Percentiles rank a stretch among this genome's conserved stretches.
Evolutionary conservation across 2,113 vertebrate genomes (phyloP).

Genomic region (Notarius quadriscutis): DNA sequence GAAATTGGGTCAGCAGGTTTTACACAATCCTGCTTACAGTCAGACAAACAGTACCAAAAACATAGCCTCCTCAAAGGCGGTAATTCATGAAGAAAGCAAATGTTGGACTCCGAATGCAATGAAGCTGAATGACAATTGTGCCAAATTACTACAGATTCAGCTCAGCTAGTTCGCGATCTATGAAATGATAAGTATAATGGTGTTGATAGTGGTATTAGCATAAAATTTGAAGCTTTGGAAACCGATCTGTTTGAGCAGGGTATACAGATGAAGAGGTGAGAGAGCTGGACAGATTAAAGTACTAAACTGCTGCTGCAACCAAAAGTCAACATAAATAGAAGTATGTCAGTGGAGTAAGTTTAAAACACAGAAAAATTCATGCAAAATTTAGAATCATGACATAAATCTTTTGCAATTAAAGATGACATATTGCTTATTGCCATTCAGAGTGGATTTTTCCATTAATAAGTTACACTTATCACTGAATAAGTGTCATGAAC

Average conservation of each 20-base stretch:
- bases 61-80: no score
- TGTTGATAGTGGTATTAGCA: background rate
- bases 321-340: no score
- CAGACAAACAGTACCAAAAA: no score
- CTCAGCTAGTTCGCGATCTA: background rate
- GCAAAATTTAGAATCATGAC: background rate
- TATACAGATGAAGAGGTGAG: background rate
- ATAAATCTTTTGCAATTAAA: background rate
- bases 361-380: background rate
- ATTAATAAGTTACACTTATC: background rate
- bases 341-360: background rate
- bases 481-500: background rate
- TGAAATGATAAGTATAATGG: background rate
- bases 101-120: background rate
- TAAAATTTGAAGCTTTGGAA: background rate
- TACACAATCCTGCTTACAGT: no score
- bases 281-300: background rate
- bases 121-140: background rate
- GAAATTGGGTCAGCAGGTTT: no score
- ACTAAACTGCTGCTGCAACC: background rate
- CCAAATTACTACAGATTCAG: background rate
- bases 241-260: background rate
- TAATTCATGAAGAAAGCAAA: background rate
- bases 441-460: background rate
- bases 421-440: background rate